phyloP scores from a whole-genome alignment of 2,888 invertebrate genomes.

The Ormyrus pomaceus region DNA sequence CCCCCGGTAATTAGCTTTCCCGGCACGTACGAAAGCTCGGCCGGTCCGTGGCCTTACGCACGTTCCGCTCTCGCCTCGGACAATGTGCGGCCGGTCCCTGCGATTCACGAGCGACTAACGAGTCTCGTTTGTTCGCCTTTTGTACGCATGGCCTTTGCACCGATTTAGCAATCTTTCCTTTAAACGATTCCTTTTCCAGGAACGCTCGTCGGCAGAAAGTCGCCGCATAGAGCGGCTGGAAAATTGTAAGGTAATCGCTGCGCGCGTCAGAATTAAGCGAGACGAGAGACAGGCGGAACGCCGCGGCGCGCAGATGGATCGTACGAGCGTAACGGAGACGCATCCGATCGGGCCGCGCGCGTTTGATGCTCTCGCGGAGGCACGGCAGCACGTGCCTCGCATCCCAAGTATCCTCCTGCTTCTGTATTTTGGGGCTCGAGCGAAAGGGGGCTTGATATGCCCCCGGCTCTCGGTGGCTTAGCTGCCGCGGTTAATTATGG shows the following conservation, averaged over 20 bases:
- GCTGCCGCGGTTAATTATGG: constrained; percentile 68
- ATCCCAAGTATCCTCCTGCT: constrained; percentile 8
- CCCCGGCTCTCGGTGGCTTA: constrained; percentile 39
- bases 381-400: constrained; percentile 29
- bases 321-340: constrained; percentile 4
- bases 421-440: constrained; percentile 34
- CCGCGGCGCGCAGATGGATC: not conserved
- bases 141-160: no score
- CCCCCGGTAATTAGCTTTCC: constrained; percentile 38
- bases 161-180: no score
- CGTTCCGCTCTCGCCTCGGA: not conserved
- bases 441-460: constrained; percentile 65
- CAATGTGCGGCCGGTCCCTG: no score
- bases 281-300: not conserved
- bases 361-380: constrained; percentile 5
- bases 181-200: no score
- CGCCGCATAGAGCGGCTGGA: no score
- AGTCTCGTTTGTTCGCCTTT: no score
- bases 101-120: no score
- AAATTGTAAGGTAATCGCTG: no score
- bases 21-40: constrained; percentile 45
- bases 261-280: no score
- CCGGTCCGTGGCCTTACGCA: constrained; percentile 53
- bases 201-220: no score
- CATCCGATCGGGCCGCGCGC: constrained; percentile 3